Evolutionary conservation across 2,888 invertebrate genomes (phyloP).

Genomic region (Lamellibrachia satsuma): DNA sequence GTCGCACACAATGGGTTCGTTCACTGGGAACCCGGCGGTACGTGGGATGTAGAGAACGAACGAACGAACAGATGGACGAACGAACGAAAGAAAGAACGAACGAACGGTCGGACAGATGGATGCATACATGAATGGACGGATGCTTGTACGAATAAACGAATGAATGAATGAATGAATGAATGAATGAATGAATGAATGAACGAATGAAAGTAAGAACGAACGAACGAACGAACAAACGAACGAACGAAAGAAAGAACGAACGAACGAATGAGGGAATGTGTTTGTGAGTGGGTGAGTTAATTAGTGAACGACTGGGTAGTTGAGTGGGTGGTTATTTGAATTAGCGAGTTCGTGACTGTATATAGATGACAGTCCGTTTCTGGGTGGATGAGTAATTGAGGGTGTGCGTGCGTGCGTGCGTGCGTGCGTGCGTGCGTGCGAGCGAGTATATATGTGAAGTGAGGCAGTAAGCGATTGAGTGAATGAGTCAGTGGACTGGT

Average conservation of each 20-base stretch:
- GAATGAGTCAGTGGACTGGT: neutral
- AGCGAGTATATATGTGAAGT: too few relatives aligned
- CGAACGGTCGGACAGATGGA: too few relatives aligned
- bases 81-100: too few relatives aligned
- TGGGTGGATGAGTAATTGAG: too few relatives aligned
- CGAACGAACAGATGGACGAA: neutral
- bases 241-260: neutral
- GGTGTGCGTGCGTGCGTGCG: too few relatives aligned
- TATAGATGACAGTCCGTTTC: too few relatives aligned
- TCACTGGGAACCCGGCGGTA: conserved; percentile 45
- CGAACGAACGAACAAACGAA: neutral
- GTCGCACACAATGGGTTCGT: conserved; percentile 38
- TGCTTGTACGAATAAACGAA: neutral
- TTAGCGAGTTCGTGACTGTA: neutral
- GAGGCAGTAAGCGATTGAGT: neutral
- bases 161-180: neutral
- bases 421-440: too few relatives aligned
- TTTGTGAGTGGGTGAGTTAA: neutral
- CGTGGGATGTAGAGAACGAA: neutral
- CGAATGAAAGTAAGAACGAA: neutral
- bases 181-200: neutral
- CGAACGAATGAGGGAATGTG: neutral
- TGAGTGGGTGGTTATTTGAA: neutral
- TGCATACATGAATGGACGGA: neutral
- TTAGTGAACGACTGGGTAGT: neutral